A percentile compares a stretch with the other conserved stretches of the same genome.
Conservation (phyloP, 2,113 vertebrate species). For the Mesembrinibis cayennensis region DNA sequence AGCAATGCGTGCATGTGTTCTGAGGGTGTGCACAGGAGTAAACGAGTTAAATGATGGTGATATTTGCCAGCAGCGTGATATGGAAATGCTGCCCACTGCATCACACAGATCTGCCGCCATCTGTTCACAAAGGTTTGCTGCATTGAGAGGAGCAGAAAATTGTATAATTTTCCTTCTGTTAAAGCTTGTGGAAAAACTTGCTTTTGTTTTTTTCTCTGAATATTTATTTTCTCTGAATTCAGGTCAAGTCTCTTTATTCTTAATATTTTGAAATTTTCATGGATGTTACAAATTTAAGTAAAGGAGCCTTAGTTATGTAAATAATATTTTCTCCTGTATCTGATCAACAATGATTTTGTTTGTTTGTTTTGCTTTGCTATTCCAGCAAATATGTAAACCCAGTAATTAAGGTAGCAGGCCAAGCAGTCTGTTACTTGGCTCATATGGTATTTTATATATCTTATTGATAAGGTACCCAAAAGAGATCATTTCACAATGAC, state of each 20-base stretch:
- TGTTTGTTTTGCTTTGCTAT: neutral
- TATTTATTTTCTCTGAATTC: neutral
- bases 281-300: neutral
- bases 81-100: conserved; percentile 55
- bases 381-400: neutral
- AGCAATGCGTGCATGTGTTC: neutral
- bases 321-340: neutral
- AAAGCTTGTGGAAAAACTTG: neutral
- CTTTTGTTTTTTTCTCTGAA: neutral
- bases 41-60: neutral
- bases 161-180: neutral
- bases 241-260: neutral
- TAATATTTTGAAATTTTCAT: neutral
- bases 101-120: conserved; percentile 29
- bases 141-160: neutral
- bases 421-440: neutral
- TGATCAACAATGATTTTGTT: neutral
- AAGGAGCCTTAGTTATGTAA: neutral
- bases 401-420: neutral
- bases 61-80: conserved; percentile 27
- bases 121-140: conserved; percentile 40
- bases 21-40: neutral
- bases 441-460: neutral
- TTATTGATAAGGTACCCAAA: neutral
- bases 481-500: neutral